Evolutionary conservation across 2,888 invertebrate species (phyloP).

Genomic region (Chironomus tentans): DNA sequence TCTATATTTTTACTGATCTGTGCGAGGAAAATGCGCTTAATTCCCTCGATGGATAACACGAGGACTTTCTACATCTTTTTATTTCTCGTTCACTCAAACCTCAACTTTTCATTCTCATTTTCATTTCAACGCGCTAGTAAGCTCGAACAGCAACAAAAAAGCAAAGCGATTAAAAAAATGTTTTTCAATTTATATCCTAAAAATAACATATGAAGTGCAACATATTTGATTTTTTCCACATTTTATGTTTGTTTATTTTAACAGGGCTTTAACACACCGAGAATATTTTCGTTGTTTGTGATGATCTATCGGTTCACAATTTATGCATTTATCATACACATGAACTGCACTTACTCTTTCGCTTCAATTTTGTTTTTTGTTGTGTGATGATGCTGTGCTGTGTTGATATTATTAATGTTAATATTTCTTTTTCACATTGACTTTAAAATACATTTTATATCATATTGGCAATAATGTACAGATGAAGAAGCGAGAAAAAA

Average conservation of each 20-base stretch:
- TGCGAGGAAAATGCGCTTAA: too few relatives aligned
- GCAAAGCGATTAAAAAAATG: conserved; percentile 16
- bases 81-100: too few relatives aligned
- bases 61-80: too few relatives aligned
- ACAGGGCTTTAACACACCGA: conserved; percentile 17
- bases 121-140: not conserved
- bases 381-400: not conserved
- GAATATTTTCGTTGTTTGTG: not conserved
- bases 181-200: conserved; percentile 17
- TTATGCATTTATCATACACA: not conserved
- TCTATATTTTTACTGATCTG: too few relatives aligned
- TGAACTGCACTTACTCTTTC: not conserved
- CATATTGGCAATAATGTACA: conserved; percentile 13
- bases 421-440: not conserved
- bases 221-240: conserved; percentile 24
- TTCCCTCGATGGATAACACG: too few relatives aligned
- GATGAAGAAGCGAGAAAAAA: not conserved
- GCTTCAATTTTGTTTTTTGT: too few relatives aligned
- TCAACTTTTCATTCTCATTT: not conserved
- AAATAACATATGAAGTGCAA: conserved; percentile 27
- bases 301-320: conserved; percentile 15
- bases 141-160: not conserved
- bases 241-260: conserved; percentile 25
- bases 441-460: conserved; percentile 22
- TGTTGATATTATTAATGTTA: not conserved